Percentiles rank a stretch among this genome's conserved stretches.
Conservation (phyloP, 2,888 invertebrate genomes). For the Panzeria rudis region DNA sequence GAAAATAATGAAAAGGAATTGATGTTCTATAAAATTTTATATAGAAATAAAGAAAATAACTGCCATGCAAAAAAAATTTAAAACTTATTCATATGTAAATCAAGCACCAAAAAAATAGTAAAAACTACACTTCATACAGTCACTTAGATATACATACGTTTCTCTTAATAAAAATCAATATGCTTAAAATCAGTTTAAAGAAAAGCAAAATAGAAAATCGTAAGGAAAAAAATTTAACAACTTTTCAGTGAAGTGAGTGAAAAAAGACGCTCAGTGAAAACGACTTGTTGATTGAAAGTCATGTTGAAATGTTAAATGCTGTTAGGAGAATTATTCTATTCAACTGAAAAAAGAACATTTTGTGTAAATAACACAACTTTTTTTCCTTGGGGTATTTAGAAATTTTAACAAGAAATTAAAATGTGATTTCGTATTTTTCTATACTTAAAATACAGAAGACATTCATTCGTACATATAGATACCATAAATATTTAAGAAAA, state of each 20-base stretch:
- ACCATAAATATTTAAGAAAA: not conserved
- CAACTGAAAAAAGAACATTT: slow-evolving; percentile 18
- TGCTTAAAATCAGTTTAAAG: slow-evolving; percentile 54
- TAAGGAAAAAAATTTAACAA: slow-evolving; percentile 7
- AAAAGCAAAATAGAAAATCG: not conserved
- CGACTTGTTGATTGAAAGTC: slow-evolving; percentile 60
- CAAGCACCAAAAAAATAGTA: slow-evolving; percentile 2
- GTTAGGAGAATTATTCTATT: slow-evolving; percentile 26
- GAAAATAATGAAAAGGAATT: slow-evolving; percentile 59
- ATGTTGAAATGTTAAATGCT: slow-evolving; percentile 50
- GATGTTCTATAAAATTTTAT: slow-evolving; percentile 60
- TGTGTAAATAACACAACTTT: not conserved
- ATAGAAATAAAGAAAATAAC: slow-evolving; percentile 24
- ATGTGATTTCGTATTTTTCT: not conserved
- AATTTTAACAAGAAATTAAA: slow-evolving; percentile 15
- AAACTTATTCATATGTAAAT: slow-evolving; percentile 63
- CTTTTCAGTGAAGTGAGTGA: slow-evolving; percentile 30
- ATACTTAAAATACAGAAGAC: not conserved
- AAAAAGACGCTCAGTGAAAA: slow-evolving; percentile 18
- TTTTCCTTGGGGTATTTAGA: not conserved
- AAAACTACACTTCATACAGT: slow-evolving; percentile 19
- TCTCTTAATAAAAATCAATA: slow-evolving; percentile 58
- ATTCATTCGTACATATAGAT: too few relatives aligned
- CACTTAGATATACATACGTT: slow-evolving; percentile 9
- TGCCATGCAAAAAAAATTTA: slow-evolving; percentile 21